Evolutionary conservation across 2,888 invertebrate genomes (phyloP).

Genomic region (Troilus luridus): DNA sequence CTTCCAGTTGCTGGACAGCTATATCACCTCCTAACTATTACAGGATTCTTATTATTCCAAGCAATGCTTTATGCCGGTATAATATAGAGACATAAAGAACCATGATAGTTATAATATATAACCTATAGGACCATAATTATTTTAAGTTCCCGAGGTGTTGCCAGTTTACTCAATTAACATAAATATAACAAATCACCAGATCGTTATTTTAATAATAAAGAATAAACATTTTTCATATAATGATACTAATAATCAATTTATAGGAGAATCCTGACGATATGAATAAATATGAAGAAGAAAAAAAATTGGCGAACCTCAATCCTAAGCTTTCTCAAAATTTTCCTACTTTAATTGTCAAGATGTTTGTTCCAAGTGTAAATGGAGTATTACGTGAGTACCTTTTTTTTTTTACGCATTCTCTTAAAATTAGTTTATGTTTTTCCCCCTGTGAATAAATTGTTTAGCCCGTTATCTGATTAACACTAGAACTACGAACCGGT

Average conservation of each 20-base stretch:
- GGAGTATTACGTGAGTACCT: slow-evolving; percentile 12
- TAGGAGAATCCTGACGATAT: slow-evolving; percentile 50
- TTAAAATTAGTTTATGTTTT: background rate
- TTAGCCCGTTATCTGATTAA: too few relatives aligned
- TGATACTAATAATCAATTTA: background rate
- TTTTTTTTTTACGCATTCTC: background rate
- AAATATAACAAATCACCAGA: background rate
- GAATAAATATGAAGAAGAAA: slow-evolving; percentile 62
- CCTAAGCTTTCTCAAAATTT: background rate
- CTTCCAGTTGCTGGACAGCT: too few relatives aligned
- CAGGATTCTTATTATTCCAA: background rate
- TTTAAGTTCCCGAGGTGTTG: background rate
- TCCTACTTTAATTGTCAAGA: slow-evolving; percentile 27
- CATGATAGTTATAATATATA: background rate
- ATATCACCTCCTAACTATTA: too few relatives aligned
- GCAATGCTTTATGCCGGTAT: background rate
- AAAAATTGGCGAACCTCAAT: slow-evolving; percentile 50
- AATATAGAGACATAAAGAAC: background rate
- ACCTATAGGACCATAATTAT: background rate
- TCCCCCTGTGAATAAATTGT: too few relatives aligned
- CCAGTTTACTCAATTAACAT: background rate
- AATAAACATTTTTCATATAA: background rate
- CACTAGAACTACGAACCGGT: too few relatives aligned
- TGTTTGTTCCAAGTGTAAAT: background rate
- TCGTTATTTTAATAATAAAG: background rate